Evolutionary conservation across 2,888 invertebrate species (phyloP), one percentile per base, ranked within the genome.

Genomic region (Hyposoter didymator): DNA sequence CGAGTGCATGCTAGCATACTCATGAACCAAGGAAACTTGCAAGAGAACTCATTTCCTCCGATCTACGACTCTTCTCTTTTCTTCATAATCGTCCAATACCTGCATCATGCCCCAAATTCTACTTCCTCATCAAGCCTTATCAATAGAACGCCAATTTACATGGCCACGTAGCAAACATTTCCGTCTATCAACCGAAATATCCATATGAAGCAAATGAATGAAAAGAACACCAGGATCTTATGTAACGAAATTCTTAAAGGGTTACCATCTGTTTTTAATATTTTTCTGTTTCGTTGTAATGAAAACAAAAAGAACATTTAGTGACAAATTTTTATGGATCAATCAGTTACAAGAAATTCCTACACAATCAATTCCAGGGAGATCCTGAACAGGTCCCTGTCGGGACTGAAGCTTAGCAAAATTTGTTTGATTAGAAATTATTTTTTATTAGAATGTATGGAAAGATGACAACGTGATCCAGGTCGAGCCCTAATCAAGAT

Each of bases 1-100:
- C 75, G 75, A 85, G 85, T 85, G 85, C 85, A 85, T 59, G 47
- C 70, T 64, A 32, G n/a, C 39, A 12, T 43, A 39, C 73, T 59
- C 64, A 28, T 32, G 39, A 28, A 49, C 32, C 72, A 19, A 73
- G 59, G 35, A 74, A 47, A 78, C 69, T 78, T 76, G 39, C 43
- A 47, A 19, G 28, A 66, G 78, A 64, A 79, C 82, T 79, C 78
- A 72, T 82, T 81, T 55, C 59, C 64, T 52, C 43, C 74, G 67
- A 76, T 67, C 62, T 67, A 52, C 49, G 22, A 45, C 7, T 39
- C 72, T 35, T 17, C 47, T n/a, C 47, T 62, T 78, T 49, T n/a
- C 47, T 10, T 78, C 3, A 52, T 45, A 69, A 14, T 32, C 70
- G 22, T 43, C 35, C 62, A 43, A 78, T 62, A 49, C 22, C 22